phyloP scores from a whole-genome alignment of 2,113 vertebrate species.

The Noturus placidus region DNA sequence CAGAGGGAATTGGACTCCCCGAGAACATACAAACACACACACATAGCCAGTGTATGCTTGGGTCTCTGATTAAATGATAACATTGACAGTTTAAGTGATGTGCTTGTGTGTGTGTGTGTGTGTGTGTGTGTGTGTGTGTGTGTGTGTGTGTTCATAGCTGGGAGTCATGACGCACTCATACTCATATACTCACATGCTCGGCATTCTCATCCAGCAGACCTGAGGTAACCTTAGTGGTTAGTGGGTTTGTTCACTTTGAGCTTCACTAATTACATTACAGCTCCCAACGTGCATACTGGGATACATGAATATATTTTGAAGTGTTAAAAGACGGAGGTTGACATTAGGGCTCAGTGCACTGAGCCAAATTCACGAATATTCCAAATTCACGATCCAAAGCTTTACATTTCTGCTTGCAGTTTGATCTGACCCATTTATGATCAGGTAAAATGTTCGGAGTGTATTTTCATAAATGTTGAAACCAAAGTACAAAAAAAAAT shows the following conservation, averaged over 20 bases:
- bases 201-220: background rate
- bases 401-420: background rate
- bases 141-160: background rate
- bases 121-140: conserved; percentile 16
- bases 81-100: conserved; percentile 59
- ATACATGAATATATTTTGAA: background rate
- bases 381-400: background rate
- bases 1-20: conserved; percentile 60
- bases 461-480: background rate
- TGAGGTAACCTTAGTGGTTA: background rate
- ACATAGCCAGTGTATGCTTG: background rate
- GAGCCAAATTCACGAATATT: too few species aligned
- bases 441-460: background rate
- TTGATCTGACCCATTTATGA: background rate
- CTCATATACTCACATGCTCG: background rate
- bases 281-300: background rate
- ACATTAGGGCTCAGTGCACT: background rate
- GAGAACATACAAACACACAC: conserved; percentile 51
- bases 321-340: background rate
- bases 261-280: background rate
- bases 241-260: background rate
- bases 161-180: background rate
- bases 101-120: background rate
- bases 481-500: background rate
- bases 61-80: conserved; percentile 34